These are phyloP conservation scores for Crepidodera aurea DNA, from an alignment of 2,888 invertebrate genomes.

Conservation along the genomic window DNA sequence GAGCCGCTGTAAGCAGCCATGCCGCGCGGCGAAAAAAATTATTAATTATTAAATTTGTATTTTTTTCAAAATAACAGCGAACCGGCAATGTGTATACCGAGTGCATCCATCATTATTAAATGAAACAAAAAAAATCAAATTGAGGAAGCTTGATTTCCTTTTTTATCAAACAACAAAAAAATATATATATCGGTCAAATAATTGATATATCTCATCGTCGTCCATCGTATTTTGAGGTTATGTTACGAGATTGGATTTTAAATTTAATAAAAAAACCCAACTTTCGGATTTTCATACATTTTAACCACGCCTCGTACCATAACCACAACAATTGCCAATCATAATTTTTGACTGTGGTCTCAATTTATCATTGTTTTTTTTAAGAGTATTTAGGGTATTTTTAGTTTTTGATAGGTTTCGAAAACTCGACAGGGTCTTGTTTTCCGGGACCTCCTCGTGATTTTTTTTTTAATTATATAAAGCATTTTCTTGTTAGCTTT, in stretches of 20 bases:
- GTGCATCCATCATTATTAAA: conserved; percentile 54
- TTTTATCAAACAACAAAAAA: conserved; percentile 42
- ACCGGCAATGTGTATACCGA: conserved; percentile 61
- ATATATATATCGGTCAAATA: conserved; percentile 37
- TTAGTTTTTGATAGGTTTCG: conserved; percentile 46
- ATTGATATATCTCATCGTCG: conserved; percentile 40
- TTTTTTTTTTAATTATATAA: conserved; percentile 45
- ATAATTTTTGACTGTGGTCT: conserved; percentile 57
- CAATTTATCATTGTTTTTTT: conserved; percentile 53
- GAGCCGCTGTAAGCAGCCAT: conserved; percentile 60
- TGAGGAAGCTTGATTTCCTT: conserved; percentile 52
- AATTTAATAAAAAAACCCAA: conserved; percentile 7
- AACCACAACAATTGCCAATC: conserved; percentile 48
- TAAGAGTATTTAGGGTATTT: conserved; percentile 54
- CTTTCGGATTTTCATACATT: conserved; percentile 19
- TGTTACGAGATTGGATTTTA: conserved; percentile 16
- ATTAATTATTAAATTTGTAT: conserved; percentile 57
- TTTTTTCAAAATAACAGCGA: conserved; percentile 61
- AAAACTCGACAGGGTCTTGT: conserved; percentile 24
- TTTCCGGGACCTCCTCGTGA: conserved; percentile 31
- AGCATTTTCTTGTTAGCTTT: conserved; percentile 69
- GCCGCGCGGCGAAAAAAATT: conserved; percentile 58
- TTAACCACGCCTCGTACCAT: conserved; percentile 48
- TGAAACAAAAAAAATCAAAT: conserved; percentile 39
- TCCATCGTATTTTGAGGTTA: conserved; percentile 28